A percentile compares a stretch with the other conserved stretches of the same genome.
Evolutionary conservation across 2,888 invertebrate genomes (phyloP).

Genomic region (Drosophila anomelani): DNA sequence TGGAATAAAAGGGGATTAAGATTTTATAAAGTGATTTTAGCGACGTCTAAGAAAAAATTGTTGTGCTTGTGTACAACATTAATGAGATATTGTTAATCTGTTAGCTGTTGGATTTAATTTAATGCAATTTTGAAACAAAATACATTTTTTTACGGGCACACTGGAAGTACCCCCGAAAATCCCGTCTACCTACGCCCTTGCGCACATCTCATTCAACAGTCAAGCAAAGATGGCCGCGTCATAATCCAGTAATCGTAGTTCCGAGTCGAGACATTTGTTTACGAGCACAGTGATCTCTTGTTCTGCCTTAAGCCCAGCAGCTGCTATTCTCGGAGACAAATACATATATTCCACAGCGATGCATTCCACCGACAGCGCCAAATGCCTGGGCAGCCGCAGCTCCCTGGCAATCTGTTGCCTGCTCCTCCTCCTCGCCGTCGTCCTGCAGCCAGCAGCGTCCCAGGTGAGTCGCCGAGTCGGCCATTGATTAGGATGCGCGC

Average conservation of each 20-base stretch:
- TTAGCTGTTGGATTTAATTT: background rate
- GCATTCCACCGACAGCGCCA: slow-evolving; percentile 27
- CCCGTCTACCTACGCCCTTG: slow-evolving; percentile 15
- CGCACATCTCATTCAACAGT: slow-evolving; percentile 23
- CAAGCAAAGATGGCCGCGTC: slow-evolving; percentile 40
- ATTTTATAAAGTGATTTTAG: too few relatives aligned
- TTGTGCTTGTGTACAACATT: background rate
- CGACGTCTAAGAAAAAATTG: background rate
- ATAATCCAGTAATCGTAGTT: slow-evolving; percentile 5
- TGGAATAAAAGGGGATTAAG: background rate
- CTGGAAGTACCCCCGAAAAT: slow-evolving; percentile 4
- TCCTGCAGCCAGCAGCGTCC: slow-evolving; percentile 20
- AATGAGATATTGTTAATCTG: background rate
- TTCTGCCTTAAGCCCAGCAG: slow-evolving; percentile 1
- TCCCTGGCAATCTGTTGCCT: slow-evolving; percentile 29
- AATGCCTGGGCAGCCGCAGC: slow-evolving; percentile 19
- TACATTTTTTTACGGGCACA: slow-evolving; percentile 3
- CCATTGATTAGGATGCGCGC: slow-evolving; percentile 5
- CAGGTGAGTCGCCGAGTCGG: slow-evolving; percentile 19
- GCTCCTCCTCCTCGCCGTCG: slow-evolving; percentile 27
- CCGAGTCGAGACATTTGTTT: slow-evolving; percentile 31
- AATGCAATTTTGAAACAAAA: background rate
- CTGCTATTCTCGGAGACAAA: background rate
- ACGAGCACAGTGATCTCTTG: slow-evolving; percentile 5
- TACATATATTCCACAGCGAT: slow-evolving; percentile 14